Percentiles rank a stretch among this genome's conserved stretches.
Evolutionary conservation across 2,888 invertebrate genomes (phyloP).

Genomic region (Drosophila flavopinicola): DNA sequence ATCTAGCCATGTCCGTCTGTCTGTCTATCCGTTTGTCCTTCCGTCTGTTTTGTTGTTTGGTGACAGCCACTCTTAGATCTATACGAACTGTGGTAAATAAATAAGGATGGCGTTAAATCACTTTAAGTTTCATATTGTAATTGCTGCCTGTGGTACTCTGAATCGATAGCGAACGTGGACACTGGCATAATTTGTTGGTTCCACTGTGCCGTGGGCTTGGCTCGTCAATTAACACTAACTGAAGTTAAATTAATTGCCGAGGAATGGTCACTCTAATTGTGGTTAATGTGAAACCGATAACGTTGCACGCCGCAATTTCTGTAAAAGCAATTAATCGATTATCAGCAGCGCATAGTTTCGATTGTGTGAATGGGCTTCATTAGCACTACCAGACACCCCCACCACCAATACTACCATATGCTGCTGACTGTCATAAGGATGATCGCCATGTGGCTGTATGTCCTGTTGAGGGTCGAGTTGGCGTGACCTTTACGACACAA

Average conservation of each 20-base stretch:
- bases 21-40: too few species aligned
- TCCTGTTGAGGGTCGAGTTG: conserved; percentile 30
- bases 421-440: conserved; percentile 28
- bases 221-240: conserved; percentile 65
- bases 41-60: too few species aligned
- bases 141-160: too few species aligned
- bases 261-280: conserved; percentile 66
- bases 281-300: conserved; percentile 69
- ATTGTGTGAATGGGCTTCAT: conserved; percentile 27
- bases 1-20: too few species aligned
- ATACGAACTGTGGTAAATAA: too few species aligned
- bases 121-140: too few species aligned
- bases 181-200: not conserved
- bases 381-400: conserved; percentile 20
- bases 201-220: conserved; percentile 40
- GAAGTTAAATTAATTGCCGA: conserved; percentile 71
- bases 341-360: conserved; percentile 42
- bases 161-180: too few species aligned
- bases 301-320: conserved; percentile 44
- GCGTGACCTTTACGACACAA: conserved; percentile 52
- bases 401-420: conserved; percentile 49
- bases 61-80: too few species aligned
- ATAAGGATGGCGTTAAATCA: too few species aligned
- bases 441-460: conserved; percentile 56
- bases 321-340: conserved; percentile 71